Conservation (phyloP, 2,797 vertebrate genomes). For the Enteromius anoplus region DNA sequence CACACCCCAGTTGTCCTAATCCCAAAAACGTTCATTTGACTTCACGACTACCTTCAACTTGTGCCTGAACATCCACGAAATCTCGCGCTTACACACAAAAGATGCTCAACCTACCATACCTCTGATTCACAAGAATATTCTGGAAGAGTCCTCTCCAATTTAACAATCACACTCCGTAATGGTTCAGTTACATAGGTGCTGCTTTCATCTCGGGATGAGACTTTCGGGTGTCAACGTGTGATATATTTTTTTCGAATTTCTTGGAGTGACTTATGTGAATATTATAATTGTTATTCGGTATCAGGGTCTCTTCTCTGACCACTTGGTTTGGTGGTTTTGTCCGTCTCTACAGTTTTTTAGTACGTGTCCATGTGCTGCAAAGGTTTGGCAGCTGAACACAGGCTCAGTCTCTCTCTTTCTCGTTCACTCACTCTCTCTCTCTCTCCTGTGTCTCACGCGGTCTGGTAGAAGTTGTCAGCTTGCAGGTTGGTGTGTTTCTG, state of each 20-base stretch:
- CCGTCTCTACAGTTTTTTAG: constrained; percentile 52
- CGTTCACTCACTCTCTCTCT: constrained; percentile 62
- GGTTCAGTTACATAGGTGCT: constrained; percentile 45
- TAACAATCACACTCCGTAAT: constrained; percentile 57
- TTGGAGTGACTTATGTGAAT: constrained; percentile 54
- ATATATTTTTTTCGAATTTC: constrained; percentile 29
- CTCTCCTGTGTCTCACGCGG: constrained; percentile 79
- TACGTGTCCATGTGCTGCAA: constrained; percentile 53
- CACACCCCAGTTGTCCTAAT: constrained; percentile 58
- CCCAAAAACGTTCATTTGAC: constrained; percentile 60
- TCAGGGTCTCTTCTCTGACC: constrained; percentile 50
- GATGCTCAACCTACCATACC: constrained; percentile 40
- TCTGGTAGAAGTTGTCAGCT: constrained; percentile 91
- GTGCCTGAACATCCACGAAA: constrained; percentile 44
- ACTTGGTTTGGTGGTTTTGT: constrained; percentile 52
- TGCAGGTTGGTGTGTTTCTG: constrained; percentile 88
- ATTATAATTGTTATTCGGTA: constrained; percentile 53
- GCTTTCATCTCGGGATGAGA: constrained; percentile 53
- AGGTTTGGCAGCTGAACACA: constrained; percentile 55
- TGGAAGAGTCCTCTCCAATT: constrained; percentile 56
- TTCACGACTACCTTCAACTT: constrained; percentile 51
- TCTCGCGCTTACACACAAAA: constrained; percentile 34
- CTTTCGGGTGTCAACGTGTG: constrained; percentile 49
- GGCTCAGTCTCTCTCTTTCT: constrained; percentile 51
- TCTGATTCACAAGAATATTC: constrained; percentile 57